These are phyloP conservation scores for Drosophila percnosoma DNA, from an alignment of 2,888 invertebrate genomes.

Conservation along the genomic window DNA sequence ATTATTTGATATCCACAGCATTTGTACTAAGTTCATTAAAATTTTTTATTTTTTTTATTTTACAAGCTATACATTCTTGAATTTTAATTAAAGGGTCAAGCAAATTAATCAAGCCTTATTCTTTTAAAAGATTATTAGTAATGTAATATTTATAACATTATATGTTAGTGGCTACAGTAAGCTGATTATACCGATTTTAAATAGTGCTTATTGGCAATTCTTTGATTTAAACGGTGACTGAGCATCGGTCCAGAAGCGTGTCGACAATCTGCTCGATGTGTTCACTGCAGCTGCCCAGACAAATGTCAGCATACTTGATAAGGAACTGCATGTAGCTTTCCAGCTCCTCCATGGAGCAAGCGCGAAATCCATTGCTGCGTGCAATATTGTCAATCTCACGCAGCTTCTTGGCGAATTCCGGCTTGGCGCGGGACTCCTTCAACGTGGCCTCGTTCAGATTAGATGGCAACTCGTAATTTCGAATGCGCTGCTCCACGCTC, in stretches of 20 bases:
- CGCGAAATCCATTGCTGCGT: conserved; percentile 69
- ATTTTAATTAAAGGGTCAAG: not conserved
- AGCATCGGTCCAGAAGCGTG: conserved; percentile 64
- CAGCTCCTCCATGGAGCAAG: conserved; percentile 73
- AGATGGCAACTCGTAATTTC: conserved; percentile 54
- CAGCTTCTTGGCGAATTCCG: conserved; percentile 70
- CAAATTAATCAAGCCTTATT: conserved; percentile 4
- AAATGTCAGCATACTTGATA: conserved; percentile 78
- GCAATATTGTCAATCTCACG: conserved; percentile 75
- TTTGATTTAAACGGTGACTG: conserved; percentile 57
- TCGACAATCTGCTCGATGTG: conserved; percentile 79
- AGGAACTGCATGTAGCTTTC: conserved; percentile 81
- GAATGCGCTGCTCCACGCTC: conserved; percentile 69
- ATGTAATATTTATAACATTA: conserved; percentile 57
- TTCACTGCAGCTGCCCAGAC: conserved; percentile 74
- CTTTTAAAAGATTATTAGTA: conserved; percentile 44
- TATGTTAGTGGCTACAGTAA: conserved; percentile 58
- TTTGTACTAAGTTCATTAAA: not conserved
- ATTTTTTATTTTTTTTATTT: not conserved
- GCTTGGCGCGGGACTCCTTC: conserved; percentile 62
- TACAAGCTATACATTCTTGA: not conserved
- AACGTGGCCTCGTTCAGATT: conserved; percentile 44
- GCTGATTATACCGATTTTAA: not conserved
- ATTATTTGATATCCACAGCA: not conserved
- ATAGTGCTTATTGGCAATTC: not conserved